Conservation (phyloP, 2,113 vertebrate species). For the Elachura formosa region DNA sequence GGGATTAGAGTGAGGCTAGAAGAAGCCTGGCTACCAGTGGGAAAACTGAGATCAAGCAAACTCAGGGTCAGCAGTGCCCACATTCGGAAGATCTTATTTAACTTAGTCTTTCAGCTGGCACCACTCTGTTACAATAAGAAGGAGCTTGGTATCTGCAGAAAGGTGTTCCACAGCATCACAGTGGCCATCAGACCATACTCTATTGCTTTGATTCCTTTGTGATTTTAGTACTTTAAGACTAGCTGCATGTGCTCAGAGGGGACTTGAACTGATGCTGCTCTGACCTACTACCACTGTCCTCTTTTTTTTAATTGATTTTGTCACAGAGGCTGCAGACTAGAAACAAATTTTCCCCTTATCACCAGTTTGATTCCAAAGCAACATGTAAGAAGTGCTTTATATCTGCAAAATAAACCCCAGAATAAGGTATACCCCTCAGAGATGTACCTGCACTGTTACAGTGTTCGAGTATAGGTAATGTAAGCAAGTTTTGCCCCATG, state of each 20-base stretch:
- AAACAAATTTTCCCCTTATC: neutral
- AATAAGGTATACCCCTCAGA: neutral
- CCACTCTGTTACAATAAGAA: neutral
- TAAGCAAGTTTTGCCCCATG: neutral
- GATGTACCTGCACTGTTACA: neutral
- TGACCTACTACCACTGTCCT: neutral
- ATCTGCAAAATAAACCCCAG: neutral
- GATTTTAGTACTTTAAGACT: neutral
- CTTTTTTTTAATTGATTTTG: neutral
- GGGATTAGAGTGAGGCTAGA: neutral
- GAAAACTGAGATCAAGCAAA: neutral
- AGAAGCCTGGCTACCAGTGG: neutral
- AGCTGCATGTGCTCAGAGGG: neutral
- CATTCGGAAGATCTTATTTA: neutral
- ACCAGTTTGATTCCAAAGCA: neutral
- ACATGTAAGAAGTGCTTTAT: neutral
- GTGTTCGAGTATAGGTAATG: neutral
- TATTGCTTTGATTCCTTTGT: neutral
- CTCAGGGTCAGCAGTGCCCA: neutral
- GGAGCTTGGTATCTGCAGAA: neutral
- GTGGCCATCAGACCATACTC: neutral
- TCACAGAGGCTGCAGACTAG: neutral
- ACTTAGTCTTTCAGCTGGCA: neutral
- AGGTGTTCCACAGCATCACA: neutral
- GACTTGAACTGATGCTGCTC: neutral